Evolutionary conservation across 2,113 vertebrate genomes (phyloP).

Genomic region (Tachycineta bicolor): DNA sequence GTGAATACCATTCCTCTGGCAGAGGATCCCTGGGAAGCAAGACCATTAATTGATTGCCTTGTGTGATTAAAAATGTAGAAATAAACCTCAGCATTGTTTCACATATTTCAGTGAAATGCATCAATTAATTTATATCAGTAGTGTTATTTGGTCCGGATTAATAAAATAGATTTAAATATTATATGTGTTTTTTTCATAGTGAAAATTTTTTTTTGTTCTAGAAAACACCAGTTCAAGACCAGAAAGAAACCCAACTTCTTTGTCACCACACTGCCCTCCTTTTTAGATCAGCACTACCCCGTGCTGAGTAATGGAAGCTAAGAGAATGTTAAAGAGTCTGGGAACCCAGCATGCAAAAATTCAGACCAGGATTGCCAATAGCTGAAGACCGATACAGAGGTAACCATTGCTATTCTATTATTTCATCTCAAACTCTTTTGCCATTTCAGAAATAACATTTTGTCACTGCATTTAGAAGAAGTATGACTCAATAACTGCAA

Average conservation of each 20-base stretch:
- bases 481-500: neutral
- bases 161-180: neutral
- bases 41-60: conserved; percentile 9
- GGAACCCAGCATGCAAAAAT: neutral
- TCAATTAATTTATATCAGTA: neutral
- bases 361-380: neutral
- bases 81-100: neutral
- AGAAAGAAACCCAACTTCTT: neutral
- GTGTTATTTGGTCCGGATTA: neutral
- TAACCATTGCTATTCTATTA: neutral
- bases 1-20: conserved; percentile 17
- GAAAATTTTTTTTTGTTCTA: neutral
- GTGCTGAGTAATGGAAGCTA: neutral
- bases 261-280: neutral
- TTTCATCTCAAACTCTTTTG: neutral
- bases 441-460: neutral
- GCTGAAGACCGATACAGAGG: neutral
- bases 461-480: neutral
- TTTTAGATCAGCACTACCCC: neutral
- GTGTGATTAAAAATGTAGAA: conserved; percentile 11
- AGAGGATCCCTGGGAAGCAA: neutral
- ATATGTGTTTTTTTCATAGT: neutral
- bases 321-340: neutral
- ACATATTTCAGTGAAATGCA: neutral
- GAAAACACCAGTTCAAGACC: neutral